Base-by-base conservation (phyloP, 2,888 invertebrate species). In the Drosophila emarginata region DNA sequence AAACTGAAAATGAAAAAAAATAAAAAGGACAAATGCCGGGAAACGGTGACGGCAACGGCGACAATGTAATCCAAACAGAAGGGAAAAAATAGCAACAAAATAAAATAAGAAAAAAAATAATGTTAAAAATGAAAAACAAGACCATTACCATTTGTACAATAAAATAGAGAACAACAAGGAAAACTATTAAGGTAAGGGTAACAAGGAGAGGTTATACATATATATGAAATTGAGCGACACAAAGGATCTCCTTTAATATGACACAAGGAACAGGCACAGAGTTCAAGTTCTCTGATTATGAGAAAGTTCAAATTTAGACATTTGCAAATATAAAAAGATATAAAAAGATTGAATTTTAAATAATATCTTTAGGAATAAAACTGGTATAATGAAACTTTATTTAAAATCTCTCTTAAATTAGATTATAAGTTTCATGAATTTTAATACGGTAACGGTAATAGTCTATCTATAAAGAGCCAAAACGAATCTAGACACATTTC, bases 61-160 rank as follows among this genome's bases (percentile, higher is more conserved):
- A 61, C 76, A 71, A 68, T 73, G 73, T 78, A 74, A 78, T 80
- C 73, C 80, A 70, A 69, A 61, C 60, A 78, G 65, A 68, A 62
- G 66, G 53, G 68, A 58, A 74, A 67, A 72, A 50, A 32, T 39
- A 40, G 9, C 2, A 23, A 23, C 6, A 18, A 37, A 40, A n/a
- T 1, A 6, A 6, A 28, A 28, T 4, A 28, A 28, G 6, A 11
- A 11, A 54, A 52, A 45, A 45, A 58, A 61, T 60, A 73, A 66
- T 72, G 61, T 72, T 52, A 63, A 84, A 81, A 87, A 85, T 82
- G 86, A 87, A 87, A 79, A 84, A 85, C 85, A 87, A 67, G 77
- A 82, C 77, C 86, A 86, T 87, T 84, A 85, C 81, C 78, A 87
- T 85, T 78, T 78, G 80, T 77, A 74, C 77, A 87, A 85, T 79